A percentile compares a stretch with the other conserved stretches of the same genome.
phyloP scores from a whole-genome alignment of 2,113 vertebrate genomes.

The Henicopernis longicauda region DNA sequence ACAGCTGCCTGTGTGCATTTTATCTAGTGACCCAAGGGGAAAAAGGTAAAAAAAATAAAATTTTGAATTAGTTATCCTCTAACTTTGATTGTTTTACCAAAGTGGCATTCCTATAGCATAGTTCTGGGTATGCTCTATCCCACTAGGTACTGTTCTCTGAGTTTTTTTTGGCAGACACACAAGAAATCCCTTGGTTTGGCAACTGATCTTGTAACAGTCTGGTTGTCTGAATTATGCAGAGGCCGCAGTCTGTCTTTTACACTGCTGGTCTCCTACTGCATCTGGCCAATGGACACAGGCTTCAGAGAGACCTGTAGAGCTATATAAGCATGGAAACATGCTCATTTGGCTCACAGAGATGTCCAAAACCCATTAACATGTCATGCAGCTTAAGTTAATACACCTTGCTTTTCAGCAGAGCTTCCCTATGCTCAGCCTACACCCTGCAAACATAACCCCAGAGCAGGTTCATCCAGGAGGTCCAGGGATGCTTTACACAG shows the following conservation, averaged over 20 bases:
- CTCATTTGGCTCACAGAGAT: neutral
- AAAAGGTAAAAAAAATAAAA: neutral
- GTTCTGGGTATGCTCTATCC: neutral
- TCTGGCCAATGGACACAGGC: neutral
- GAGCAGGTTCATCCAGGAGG: neutral
- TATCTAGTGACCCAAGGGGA: neutral
- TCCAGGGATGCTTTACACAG: neutral
- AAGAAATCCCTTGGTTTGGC: neutral
- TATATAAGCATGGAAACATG: fast-evolving
- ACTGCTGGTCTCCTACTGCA: neutral
- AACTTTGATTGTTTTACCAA: neutral
- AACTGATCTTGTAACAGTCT: neutral
- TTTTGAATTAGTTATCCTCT: neutral
- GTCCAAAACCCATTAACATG: neutral
- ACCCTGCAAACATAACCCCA: neutral
- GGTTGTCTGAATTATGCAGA: neutral
- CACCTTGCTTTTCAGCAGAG: neutral
- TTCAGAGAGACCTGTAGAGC: neutral
- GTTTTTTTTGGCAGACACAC: neutral
- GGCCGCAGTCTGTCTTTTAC: neutral
- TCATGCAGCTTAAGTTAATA: neutral
- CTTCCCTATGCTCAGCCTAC: neutral
- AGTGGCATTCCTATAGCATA: neutral
- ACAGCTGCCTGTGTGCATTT: neutral
- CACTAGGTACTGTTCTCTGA: neutral